Base-by-base conservation (phyloP, 1,140 invertebrate genomes). In the Hylaeus volcanicus region DNA sequence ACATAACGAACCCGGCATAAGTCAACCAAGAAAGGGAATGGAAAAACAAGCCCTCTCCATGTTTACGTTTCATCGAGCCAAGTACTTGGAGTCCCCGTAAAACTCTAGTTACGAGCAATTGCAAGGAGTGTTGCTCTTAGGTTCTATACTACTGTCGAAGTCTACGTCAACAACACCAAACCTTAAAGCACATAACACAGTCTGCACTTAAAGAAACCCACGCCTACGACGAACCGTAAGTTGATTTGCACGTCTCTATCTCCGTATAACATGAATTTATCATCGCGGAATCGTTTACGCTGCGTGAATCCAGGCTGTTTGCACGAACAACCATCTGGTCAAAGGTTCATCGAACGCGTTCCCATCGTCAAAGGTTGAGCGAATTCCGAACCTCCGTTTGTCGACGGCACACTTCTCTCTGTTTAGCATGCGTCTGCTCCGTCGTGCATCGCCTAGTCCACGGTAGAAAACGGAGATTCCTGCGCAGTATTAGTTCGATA, bases 301-400 rank as follows among this genome's bases (percentile, higher is more conserved):
- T 66, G 65, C 11, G 53, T 15, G 68, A 15, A 78, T 58, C 70
- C 9, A 14, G 37, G 45, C 61, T 53, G 53, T 68, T 82, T 82
- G 65, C 74, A 60, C 70, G 77, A 82, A 75, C 65, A 41, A 8
- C 64, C 43, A 48, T 5, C 39, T 15, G 64, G 53, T 85, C 56
- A 66, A 66, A 81, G 56, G 64, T 71, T 56, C 51, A 48, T 63
- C 15, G 68, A 73, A 79, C 37, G 61, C 41, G 41, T 69, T 26
- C 15, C 15, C 11, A 51, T 37, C 79, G 56, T 84, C 86, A 84
- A 86, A 86, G 88, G 85, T 87, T 90, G 88, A 89, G 90, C 89
- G 88, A 89, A 92, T 91, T 90, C 81, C 86, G 72, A 89, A 90
- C 83, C 89, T 84, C 85, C 85, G 87, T 89, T 88, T 88, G 76